Conservation (phyloP, 2,888 invertebrate species). For the Pristionchus mayeri region DNA sequence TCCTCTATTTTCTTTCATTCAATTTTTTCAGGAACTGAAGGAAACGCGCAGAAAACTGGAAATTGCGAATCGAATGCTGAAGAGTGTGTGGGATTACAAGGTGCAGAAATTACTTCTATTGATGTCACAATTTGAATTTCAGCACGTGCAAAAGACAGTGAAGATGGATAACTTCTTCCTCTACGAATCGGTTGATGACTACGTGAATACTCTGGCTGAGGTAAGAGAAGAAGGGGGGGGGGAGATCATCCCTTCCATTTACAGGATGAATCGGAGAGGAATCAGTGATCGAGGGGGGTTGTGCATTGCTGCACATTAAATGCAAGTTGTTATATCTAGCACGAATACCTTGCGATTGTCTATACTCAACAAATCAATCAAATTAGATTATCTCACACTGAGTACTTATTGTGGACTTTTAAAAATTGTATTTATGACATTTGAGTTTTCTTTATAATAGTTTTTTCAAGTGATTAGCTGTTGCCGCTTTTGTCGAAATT, state of each 20-base stretch:
- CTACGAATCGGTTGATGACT: background rate
- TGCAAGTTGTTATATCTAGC: background rate
- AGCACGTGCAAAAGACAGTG: background rate
- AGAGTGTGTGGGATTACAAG: background rate
- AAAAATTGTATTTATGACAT: too few species aligned
- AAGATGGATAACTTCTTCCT: background rate
- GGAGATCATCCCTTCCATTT: background rate
- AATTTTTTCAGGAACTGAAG: background rate
- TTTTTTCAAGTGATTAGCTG: too few species aligned
- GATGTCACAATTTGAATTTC: background rate
- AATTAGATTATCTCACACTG: too few species aligned
- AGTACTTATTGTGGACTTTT: too few species aligned
- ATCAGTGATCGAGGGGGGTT: too few species aligned
- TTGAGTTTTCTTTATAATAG: too few species aligned
- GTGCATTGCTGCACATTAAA: too few species aligned
- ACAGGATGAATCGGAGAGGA: background rate
- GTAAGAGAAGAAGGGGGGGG: background rate
- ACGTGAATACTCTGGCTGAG: background rate
- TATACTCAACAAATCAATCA: background rate
- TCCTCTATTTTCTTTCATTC: too few species aligned
- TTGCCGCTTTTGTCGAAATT: too few species aligned
- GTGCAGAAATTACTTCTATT: slow-evolving; percentile 2
- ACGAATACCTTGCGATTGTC: background rate
- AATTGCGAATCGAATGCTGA: background rate
- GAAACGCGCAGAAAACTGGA: background rate